Conservation (phyloP, 2,797 vertebrate genomes). For the Mormyrus proboscirostris region DNA sequence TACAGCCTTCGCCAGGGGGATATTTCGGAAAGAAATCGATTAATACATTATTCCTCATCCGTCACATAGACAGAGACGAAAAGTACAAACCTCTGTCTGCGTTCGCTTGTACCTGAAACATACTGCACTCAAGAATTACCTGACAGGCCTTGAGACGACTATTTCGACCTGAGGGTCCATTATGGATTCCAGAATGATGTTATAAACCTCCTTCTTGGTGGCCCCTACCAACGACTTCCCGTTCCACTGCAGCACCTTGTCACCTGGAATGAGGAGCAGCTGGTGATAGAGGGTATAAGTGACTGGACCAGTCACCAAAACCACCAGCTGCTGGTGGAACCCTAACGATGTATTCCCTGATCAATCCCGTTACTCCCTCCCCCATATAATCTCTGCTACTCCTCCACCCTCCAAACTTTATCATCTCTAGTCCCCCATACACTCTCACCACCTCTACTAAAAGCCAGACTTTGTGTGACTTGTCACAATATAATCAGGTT, state of each 20-base stretch:
- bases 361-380: not conserved
- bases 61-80: not conserved
- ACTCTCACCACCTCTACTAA: not conserved
- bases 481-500: not conserved
- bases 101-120: not conserved
- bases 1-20: constrained; percentile 69
- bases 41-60: constrained; percentile 53
- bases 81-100: not conserved
- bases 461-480: not conserved
- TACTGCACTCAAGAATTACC: constrained; percentile 69
- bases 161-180: constrained; percentile 96
- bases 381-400: not conserved
- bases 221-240: constrained; percentile 92
- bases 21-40: constrained; percentile 75
- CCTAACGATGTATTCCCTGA: not conserved
- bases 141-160: constrained; percentile 97
- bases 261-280: constrained; percentile 62
- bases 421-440: not conserved
- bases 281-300: not conserved
- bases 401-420: not conserved
- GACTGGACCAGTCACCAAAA: not conserved
- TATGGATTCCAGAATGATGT: constrained; percentile 98
- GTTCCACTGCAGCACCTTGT: constrained; percentile 99
- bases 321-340: not conserved
- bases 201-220: constrained; percentile 99